Evolutionary conservation across 2,888 invertebrate genomes (phyloP).

Genomic region (Parasteatoda lunata): DNA sequence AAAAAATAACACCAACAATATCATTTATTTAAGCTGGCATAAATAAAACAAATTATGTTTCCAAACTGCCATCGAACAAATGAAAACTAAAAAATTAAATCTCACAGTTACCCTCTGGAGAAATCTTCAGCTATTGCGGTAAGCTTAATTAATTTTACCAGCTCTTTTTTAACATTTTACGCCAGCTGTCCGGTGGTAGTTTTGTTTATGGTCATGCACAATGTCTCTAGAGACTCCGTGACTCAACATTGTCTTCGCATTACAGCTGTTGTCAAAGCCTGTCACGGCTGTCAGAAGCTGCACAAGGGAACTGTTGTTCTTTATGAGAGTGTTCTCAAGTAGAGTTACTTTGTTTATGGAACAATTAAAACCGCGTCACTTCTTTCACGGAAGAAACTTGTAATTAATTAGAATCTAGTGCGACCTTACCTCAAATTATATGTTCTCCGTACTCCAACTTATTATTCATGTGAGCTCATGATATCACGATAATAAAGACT

Average conservation of each 20-base stretch:
- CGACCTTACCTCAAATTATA: no score
- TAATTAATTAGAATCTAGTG: neutral
- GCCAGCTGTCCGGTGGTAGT: constrained; percentile 5
- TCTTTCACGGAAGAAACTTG: neutral
- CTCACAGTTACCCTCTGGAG: neutral
- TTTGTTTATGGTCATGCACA: neutral
- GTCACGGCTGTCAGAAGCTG: constrained; percentile 7
- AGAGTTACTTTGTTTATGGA: constrained; percentile 10
- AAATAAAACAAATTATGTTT: neutral
- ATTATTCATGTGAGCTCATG: no score
- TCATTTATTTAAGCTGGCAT: neutral
- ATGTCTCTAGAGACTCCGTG: constrained; percentile 6
- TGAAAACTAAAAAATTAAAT: neutral
- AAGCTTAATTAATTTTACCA: neutral
- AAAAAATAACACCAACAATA: neutral
- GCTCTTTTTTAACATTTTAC: neutral
- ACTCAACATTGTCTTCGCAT: neutral
- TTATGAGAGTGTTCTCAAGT: neutral
- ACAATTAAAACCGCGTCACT: neutral
- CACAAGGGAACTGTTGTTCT: neutral
- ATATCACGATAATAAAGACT: no score
- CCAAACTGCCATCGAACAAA: no score
- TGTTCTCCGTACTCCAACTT: no score
- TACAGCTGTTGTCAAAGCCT: neutral
- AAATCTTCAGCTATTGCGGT: neutral